phyloP scores from a whole-genome alignment of 2,113 vertebrate genomes.

The Isichthys henryi region DNA sequence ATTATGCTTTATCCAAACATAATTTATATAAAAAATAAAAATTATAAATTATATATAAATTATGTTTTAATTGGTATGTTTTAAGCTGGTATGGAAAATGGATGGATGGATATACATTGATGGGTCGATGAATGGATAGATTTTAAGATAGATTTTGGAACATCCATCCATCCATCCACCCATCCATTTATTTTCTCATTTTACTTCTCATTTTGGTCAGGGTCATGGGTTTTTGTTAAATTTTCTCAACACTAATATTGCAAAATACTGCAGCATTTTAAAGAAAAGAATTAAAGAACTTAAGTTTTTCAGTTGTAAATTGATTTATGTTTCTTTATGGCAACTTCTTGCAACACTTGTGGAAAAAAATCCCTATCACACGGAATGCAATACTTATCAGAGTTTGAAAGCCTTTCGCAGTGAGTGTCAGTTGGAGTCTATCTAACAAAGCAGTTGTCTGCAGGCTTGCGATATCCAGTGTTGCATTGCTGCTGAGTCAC shows the following conservation, averaged over 20 bases:
- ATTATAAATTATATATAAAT: too few species aligned
- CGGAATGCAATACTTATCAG: neutral
- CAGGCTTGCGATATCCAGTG: constrained; percentile 38
- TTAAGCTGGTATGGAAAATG: neutral
- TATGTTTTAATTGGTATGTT: too few species aligned
- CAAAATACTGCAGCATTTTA: neutral
- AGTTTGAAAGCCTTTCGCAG: neutral
- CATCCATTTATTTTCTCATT: neutral
- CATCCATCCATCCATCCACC: neutral
- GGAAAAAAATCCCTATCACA: constrained; percentile 9
- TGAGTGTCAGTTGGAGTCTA: constrained; percentile 32
- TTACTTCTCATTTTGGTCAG: neutral
- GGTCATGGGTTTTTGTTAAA: neutral
- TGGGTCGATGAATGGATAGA: neutral
- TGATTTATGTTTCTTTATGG: neutral
- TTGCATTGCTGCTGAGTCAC: constrained; percentile 5
- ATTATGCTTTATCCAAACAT: too few species aligned
- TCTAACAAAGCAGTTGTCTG: constrained; percentile 44
- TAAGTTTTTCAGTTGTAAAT: neutral
- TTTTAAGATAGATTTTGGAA: neutral
- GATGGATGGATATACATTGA: neutral
- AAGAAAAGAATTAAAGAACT: neutral
- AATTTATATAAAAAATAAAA: too few species aligned
- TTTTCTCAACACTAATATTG: neutral
- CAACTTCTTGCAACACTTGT: neutral